Percentiles rank a stretch among this genome's conserved stretches.
Conservation (phyloP, 2,888 invertebrate genomes). For the Cantharis nigra region DNA sequence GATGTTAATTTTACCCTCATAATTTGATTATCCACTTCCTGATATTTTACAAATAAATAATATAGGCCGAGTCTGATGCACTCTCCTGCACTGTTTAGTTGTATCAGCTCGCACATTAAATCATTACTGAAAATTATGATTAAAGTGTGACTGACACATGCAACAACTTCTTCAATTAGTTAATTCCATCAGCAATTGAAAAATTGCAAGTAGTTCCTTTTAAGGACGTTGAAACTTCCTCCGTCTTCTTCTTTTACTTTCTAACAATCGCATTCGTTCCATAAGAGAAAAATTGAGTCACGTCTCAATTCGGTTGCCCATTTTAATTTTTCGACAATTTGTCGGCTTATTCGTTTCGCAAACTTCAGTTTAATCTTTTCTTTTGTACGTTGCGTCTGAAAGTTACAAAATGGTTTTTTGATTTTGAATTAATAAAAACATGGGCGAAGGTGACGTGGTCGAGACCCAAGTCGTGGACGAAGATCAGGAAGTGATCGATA, state of each 20-base stretch:
- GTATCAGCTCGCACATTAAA: conserved; percentile 11
- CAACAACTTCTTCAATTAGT: conserved; percentile 29
- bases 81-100: neutral
- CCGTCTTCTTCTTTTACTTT: conserved; percentile 1
- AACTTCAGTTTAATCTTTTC: neutral
- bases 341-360: neutral
- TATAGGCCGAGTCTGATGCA: neutral
- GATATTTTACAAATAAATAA: neutral
- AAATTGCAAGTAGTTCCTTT: conserved; percentile 27
- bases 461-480: conserved; percentile 53
- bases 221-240: neutral
- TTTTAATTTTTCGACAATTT: neutral
- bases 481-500: conserved; percentile 60
- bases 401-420: neutral
- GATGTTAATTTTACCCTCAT: neutral
- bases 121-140: conserved; percentile 24
- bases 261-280: neutral
- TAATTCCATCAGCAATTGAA: conserved; percentile 30
- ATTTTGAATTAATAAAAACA: neutral
- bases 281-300: neutral
- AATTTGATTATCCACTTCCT: conserved; percentile 1
- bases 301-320: neutral
- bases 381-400: neutral
- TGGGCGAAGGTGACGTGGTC: conserved; percentile 12
- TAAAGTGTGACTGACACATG: conserved; percentile 35